A percentile compares a stretch with the other conserved stretches of the same genome.
These are phyloP conservation scores for Balanococcus diminutus DNA, from an alignment of 2,888 invertebrate genomes.

Conservation along the genomic window DNA sequence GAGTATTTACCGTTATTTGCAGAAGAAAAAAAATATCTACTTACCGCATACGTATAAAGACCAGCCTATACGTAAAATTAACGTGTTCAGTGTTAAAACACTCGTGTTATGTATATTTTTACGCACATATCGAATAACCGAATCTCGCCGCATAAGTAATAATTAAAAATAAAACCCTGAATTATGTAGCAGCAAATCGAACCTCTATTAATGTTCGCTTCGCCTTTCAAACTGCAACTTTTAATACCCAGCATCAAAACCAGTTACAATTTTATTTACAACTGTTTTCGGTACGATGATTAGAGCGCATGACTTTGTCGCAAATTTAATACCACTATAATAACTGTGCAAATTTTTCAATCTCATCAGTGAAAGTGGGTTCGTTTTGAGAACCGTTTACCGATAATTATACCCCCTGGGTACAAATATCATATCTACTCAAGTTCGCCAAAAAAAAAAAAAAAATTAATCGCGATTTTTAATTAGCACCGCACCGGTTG, in stretches of 20 bases:
- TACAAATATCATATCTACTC: neutral
- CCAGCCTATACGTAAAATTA: slow-evolving; percentile 2
- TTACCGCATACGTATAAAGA: neutral
- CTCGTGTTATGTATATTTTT: neutral
- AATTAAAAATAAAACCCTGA: slow-evolving; percentile 6
- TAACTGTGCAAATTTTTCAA: neutral
- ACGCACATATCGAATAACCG: neutral
- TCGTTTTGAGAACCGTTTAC: neutral
- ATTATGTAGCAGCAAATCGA: neutral
- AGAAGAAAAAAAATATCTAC: neutral
- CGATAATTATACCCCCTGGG: neutral
- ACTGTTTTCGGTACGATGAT: neutral
- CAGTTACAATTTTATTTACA: neutral
- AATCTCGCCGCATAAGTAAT: neutral
- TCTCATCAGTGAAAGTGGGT: neutral
- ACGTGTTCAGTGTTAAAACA: slow-evolving; percentile 1
- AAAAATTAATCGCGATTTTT: neutral
- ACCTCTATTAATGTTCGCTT: neutral
- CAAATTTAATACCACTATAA: neutral
- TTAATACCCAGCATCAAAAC: too few relatives aligned
- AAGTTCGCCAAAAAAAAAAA: neutral
- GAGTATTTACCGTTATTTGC: slow-evolving; percentile 15
- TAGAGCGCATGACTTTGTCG: too few relatives aligned
- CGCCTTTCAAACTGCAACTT: neutral
- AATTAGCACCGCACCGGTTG: neutral